Evolutionary conservation across 2,113 vertebrate genomes (phyloP).

Genomic region (Pseudolaguvia tuberculata): DNA sequence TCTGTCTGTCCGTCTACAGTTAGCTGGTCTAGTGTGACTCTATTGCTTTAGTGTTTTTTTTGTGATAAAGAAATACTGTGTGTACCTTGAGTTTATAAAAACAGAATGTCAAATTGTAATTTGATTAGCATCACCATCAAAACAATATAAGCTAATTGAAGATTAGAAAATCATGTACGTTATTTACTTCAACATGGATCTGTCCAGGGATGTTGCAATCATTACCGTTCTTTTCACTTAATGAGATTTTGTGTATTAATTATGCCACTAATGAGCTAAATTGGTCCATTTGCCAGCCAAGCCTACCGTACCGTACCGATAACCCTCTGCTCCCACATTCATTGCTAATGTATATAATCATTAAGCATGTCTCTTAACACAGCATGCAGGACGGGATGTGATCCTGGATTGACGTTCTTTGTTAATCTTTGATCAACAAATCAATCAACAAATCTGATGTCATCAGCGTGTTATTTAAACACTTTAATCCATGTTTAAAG

Average conservation of each 20-base stretch:
- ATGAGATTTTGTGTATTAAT: background rate
- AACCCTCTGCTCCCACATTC: too few relatives aligned
- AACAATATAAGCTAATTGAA: background rate
- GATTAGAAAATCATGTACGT: background rate
- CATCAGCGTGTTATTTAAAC: too few relatives aligned
- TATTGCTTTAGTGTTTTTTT: background rate
- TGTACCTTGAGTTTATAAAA: background rate
- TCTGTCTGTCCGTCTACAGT: too few relatives aligned
- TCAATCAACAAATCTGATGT: too few relatives aligned
- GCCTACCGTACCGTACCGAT: background rate
- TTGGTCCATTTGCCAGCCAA: background rate
- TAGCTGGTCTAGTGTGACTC: too few relatives aligned
- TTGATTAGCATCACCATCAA: constrained; percentile 5
- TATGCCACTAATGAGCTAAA: background rate
- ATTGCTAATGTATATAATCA: background rate
- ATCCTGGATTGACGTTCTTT: background rate
- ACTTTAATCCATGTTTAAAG: too few relatives aligned
- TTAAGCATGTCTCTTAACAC: background rate
- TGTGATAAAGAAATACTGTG: background rate
- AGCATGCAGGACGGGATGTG: background rate
- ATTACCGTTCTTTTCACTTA: background rate
- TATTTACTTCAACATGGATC: background rate
- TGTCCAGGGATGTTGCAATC: background rate
- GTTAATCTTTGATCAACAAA: too few relatives aligned
- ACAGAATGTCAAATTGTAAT: background rate